Evolutionary conservation across 35 echinoderm and acorn worm genomes (phyloP).

Genomic region (Eucidaris tribuloides): DNA sequence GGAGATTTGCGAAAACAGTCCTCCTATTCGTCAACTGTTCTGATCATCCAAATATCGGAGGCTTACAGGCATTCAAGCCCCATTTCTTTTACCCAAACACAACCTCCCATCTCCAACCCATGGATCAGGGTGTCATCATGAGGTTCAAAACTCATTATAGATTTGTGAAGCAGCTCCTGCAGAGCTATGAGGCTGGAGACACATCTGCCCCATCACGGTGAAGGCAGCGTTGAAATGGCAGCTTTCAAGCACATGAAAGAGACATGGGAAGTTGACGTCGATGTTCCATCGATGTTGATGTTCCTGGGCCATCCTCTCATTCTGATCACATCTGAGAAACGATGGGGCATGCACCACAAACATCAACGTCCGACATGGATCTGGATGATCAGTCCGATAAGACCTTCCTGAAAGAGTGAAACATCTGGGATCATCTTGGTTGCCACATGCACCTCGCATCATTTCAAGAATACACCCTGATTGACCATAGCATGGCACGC

Average conservation of each 20-base stretch:
- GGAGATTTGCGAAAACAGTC: conserved; percentile 4
- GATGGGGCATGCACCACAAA: not conserved
- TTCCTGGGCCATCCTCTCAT: not conserved
- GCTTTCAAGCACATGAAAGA: not conserved
- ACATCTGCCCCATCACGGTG: not conserved
- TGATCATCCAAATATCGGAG: conserved; percentile 1
- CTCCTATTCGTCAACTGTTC: conserved; percentile 22
- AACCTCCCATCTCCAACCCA: conserved; percentile 21
- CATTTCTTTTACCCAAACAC: not conserved
- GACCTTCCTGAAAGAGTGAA: not conserved
- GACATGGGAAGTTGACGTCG: no score
- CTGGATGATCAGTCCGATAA: not conserved
- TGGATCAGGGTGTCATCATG: conserved; percentile 20
- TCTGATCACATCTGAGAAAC: not conserved
- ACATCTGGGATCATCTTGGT: not conserved
- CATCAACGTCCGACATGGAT: not conserved
- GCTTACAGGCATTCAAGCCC: not conserved
- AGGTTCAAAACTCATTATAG: not conserved
- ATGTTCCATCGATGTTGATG: not conserved
- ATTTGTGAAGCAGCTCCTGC: not conserved
- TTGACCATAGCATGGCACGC: not conserved
- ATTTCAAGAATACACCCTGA: not conserved
- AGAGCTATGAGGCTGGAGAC: not conserved
- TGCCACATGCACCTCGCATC: not conserved
- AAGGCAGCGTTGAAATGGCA: not conserved